A percentile compares a stretch with the other conserved stretches of the same genome.
Conservation (phyloP, 2,888 invertebrate genomes). For the Cryptops parisi region DNA sequence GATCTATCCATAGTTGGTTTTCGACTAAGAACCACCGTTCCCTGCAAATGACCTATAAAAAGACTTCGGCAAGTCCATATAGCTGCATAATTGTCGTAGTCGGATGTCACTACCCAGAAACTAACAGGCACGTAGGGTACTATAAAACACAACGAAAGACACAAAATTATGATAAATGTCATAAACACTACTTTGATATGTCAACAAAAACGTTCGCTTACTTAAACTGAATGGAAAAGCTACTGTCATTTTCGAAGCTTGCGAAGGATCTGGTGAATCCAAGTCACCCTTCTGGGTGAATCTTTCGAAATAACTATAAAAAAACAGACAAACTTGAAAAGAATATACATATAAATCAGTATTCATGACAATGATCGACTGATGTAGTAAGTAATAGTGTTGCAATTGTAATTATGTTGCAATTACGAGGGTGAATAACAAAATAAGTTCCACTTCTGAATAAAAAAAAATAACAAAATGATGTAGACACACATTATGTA, state of each 20-base stretch:
- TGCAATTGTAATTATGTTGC: too few species aligned
- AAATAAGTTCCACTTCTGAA: too few species aligned
- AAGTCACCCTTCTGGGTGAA: conserved; percentile 44
- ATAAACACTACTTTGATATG: neutral
- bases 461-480: too few species aligned
- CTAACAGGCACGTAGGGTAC: conserved; percentile 58
- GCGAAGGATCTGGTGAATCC: conserved; percentile 37
- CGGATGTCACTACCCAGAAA: conserved; percentile 57
- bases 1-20: conserved; percentile 53
- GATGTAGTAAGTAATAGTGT: too few species aligned
- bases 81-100: conserved; percentile 57
- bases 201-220: conserved; percentile 42
- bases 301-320: conserved; percentile 4
- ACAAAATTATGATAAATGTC: neutral
- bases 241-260: conserved; percentile 55
- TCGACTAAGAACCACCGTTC: conserved; percentile 65
- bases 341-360: too few species aligned
- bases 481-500: too few species aligned
- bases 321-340: too few species aligned
- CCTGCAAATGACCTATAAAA: conserved; percentile 56
- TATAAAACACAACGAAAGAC: too few species aligned
- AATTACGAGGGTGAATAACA: too few species aligned
- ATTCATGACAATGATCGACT: too few species aligned
- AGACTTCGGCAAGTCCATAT: conserved; percentile 66
- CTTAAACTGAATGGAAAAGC: conserved; percentile 52